Conservation (phyloP, 2,888 invertebrate species). For the Molanna angustata region DNA sequence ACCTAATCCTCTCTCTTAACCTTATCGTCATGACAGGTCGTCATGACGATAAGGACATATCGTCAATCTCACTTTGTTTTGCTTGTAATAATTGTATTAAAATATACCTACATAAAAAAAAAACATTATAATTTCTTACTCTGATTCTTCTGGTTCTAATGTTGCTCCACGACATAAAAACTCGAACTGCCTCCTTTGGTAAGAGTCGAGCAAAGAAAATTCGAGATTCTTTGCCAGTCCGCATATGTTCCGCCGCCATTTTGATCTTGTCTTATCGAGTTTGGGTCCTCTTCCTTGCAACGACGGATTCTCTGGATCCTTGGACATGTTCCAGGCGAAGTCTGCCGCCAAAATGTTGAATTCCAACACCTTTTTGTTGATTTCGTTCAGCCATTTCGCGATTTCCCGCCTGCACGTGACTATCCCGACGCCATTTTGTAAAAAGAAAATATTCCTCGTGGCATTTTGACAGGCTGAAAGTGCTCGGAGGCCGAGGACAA, state of each 20-base stretch:
- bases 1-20: too few relatives aligned
- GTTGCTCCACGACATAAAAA: conserved; percentile 63
- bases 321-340: conserved; percentile 46
- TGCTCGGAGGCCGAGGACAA: conserved; percentile 11
- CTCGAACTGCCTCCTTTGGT: conserved; percentile 54
- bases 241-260: conserved; percentile 44
- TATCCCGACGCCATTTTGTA: conserved; percentile 4
- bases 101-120: conserved; percentile 37
- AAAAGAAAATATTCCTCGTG: not conserved
- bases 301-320: conserved; percentile 39
- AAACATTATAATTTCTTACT: conserved; percentile 41
- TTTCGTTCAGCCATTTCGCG: conserved; percentile 38
- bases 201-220: conserved; percentile 38
- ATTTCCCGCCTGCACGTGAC: conserved; percentile 10
- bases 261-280: conserved; percentile 40
- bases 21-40: too few relatives aligned
- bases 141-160: conserved; percentile 53
- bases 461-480: conserved; percentile 7
- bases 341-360: conserved; percentile 43
- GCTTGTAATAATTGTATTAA: too few relatives aligned
- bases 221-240: conserved; percentile 37
- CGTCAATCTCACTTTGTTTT: too few relatives aligned
- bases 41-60: too few relatives aligned
- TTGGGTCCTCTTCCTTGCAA: conserved; percentile 37
- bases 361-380: conserved; percentile 41